phyloP scores from a whole-genome alignment of 1,140 invertebrate species.

The Cydia amplana region DNA sequence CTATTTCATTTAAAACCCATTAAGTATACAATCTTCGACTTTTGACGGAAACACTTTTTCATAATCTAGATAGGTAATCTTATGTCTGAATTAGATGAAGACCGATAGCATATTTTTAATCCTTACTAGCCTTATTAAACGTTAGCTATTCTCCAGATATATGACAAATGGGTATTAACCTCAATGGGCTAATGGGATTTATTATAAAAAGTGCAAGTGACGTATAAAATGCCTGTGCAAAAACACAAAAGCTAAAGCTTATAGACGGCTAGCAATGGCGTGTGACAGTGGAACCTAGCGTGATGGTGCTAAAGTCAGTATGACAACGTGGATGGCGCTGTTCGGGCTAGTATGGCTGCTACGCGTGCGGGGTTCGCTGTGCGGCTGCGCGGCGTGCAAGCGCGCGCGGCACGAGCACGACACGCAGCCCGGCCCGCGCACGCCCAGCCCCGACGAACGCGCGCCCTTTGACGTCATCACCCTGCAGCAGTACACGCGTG shows the following conservation, averaged over 20 bases:
- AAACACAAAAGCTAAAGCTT: constrained; percentile 26
- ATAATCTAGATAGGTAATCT: too few species aligned
- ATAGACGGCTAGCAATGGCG: constrained; percentile 2
- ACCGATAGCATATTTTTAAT: too few species aligned
- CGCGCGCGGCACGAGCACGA: constrained; percentile 78
- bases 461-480: constrained; percentile 71
- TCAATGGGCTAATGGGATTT: not conserved
- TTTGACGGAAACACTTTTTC: too few species aligned
- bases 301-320: constrained; percentile 63
- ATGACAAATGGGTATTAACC: not conserved
- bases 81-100: too few species aligned
- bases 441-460: constrained; percentile 53
- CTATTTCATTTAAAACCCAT: too few species aligned
- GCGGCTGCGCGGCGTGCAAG: constrained; percentile 84
- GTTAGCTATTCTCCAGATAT: not conserved
- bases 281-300: constrained; percentile 40
- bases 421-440: constrained; percentile 45
- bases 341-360: constrained; percentile 92
- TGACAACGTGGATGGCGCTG: constrained; percentile 85
- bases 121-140: not conserved
- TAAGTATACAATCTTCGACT: too few species aligned
- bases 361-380: constrained; percentile 87
- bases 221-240: constrained; percentile 10
- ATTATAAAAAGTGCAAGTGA: constrained; percentile 8
- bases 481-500: constrained; percentile 66